A percentile compares a stretch with the other conserved stretches of the same genome.
These are phyloP conservation scores for Helobdella robusta DNA, from an alignment of 2,888 invertebrate genomes.

Conservation along the genomic window DNA sequence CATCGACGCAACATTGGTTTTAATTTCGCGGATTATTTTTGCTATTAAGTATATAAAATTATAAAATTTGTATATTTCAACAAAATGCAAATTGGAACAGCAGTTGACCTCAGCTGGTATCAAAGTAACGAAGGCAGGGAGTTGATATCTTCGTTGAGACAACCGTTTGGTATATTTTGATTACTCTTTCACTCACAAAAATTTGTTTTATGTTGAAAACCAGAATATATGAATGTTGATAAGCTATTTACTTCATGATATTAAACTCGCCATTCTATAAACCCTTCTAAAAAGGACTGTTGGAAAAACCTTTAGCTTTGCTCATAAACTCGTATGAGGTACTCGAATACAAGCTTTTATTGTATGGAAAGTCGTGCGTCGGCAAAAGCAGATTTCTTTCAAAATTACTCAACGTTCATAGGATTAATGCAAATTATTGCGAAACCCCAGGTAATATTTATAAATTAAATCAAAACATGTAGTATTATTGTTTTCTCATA, in stretches of 20 bases:
- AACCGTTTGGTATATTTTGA: constrained; percentile 12
- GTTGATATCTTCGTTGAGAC: constrained; percentile 7
- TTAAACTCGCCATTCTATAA: no score
- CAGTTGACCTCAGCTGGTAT: no score
- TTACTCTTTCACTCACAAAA: no score
- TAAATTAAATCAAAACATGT: not conserved
- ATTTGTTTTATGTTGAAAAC: no score
- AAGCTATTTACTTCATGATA: no score
- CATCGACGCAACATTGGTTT: no score
- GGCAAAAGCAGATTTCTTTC: constrained; percentile 10
- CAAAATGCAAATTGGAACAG: no score
- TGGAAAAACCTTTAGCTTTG: constrained; percentile 4
- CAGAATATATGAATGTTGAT: no score
- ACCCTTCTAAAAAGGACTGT: not conserved
- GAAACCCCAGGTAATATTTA: constrained; percentile 6
- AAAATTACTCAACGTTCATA: not conserved
- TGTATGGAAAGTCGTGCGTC: constrained; percentile 17
- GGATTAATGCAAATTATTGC: not conserved
- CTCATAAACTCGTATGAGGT: constrained; percentile 5
- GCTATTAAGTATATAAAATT: no score
- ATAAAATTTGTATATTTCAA: no score
- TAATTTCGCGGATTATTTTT: no score
- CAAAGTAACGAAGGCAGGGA: not conserved
- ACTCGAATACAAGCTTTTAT: constrained; percentile 15
- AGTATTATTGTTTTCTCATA: not conserved